Base-by-base conservation (phyloP, 2,797 vertebrate genomes). In the Tokudaia muenninki region DNA sequence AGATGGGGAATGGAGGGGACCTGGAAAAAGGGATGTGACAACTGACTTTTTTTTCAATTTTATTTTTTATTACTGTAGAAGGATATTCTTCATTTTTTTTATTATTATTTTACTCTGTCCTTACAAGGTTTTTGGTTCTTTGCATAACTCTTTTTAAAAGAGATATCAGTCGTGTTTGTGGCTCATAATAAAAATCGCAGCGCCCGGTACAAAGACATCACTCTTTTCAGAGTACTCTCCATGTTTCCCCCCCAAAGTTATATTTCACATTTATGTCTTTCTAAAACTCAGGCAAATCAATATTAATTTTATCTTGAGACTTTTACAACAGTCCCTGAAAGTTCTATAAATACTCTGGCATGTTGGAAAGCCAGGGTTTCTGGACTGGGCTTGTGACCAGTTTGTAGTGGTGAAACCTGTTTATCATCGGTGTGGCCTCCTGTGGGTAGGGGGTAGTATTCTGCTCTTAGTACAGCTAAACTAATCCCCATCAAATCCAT, bases 221-320 rank as follows among this genome's bases (percentile, higher is more conserved):
- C 2, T 95, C 74, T 92, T 83, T 81, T 82, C 61, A 87, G 29
- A 81, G 74, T 6, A 65, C 9, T 19, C 52, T 80, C 24, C 44
- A 21, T 7, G 29, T 88, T 79, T 61, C 12, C 61, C 61, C 61
- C 29, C 26, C 0, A 65, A 92, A 88, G 47, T 44, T 78, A 22
- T 44, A 84, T 95, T 84, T 88, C 80, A 90, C 59, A 8, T 67
- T 52, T 96, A 91, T 90, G 90, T 93, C 75, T 91, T 90, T 95
- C 87, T 41, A 82, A 95, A 91, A 87, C 75, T 79, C 29, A 80
- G 26, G 37, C 52, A 95, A 92, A 83, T 94, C 47, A 83, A 90
- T 80, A 83, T 90, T 84, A 87, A 61, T 94, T 94, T 95, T 95
- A 90, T 77, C 74, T 24, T 59, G 67, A 92, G 55, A 72, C 16